Percentiles rank a stretch among this genome's conserved stretches.
These are phyloP conservation scores for Microctonus hyperodae DNA, from an alignment of 2,888 invertebrate species.

Conservation along the genomic window DNA sequence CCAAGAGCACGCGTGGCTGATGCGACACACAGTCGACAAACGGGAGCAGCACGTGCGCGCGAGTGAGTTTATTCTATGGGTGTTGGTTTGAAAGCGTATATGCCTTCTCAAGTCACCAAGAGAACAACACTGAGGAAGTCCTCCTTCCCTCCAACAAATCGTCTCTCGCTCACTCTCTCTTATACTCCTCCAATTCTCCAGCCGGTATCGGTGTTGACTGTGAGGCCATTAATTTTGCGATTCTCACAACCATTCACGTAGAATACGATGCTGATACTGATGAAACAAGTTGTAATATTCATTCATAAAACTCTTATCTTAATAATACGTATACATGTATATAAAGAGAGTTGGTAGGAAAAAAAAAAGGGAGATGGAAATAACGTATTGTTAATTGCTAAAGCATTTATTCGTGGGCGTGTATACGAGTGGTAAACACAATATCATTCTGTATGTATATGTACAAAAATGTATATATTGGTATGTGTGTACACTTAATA, in stretches of 20 bases:
- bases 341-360: too few species aligned
- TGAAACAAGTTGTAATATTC: constrained; percentile 37
- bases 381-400: background rate
- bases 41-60: constrained; percentile 23
- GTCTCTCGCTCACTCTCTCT: background rate
- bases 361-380: background rate
- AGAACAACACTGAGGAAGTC: background rate
- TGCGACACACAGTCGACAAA: constrained; percentile 27
- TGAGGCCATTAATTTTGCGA: constrained; percentile 44
- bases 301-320: constrained; percentile 43
- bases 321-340: constrained; percentile 19
- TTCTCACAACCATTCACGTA: constrained; percentile 38
- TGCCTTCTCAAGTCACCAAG: constrained; percentile 21
- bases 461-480: constrained; percentile 10
- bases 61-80: constrained; percentile 11
- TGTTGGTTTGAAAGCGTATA: constrained; percentile 29
- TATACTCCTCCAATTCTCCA: constrained; percentile 26
- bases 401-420: constrained; percentile 21
- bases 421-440: too few species aligned
- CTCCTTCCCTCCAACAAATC: constrained; percentile 23
- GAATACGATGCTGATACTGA: constrained; percentile 1
- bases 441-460: constrained; percentile 21
- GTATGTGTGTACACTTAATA: constrained; percentile 1
- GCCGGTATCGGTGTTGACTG: constrained; percentile 28
- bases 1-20: constrained; percentile 30